Conservation (phyloP, 2,113 vertebrate species). For the Hassar affinis region DNA sequence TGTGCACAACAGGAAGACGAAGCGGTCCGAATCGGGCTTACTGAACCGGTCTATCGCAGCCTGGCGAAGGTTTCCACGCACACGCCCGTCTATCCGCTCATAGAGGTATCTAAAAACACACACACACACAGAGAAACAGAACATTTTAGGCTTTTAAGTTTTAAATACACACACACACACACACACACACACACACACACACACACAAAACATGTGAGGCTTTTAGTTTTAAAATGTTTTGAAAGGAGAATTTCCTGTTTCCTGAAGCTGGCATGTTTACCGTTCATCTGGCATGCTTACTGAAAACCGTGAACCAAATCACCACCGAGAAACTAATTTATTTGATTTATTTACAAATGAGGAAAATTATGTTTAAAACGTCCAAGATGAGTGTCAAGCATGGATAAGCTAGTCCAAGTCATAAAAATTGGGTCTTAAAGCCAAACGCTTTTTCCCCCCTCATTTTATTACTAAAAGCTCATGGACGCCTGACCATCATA, state of each 20-base stretch:
- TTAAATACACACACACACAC: slow-evolving; percentile 26
- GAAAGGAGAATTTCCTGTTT: no score
- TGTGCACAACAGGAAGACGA: slow-evolving; percentile 96
- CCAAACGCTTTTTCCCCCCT: neutral
- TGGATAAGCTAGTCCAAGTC: neutral
- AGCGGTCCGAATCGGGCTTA: slow-evolving; percentile 95
- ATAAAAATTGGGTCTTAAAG: neutral
- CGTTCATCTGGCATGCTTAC: neutral
- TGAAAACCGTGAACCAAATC: neutral
- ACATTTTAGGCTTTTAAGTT: no score
- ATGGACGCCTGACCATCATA: neutral
- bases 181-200: neutral
- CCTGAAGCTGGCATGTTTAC: no score
- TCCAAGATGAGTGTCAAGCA: neutral
- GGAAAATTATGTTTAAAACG: neutral
- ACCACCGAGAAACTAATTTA: neutral
- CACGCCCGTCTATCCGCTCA: slow-evolving; percentile 93
- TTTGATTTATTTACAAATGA: neutral
- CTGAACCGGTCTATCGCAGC: slow-evolving; percentile 98
- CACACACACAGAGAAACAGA: neutral
- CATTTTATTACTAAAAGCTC: neutral
- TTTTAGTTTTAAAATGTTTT: neutral
- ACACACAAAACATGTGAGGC: neutral
- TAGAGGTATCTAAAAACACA: slow-evolving; percentile 84
- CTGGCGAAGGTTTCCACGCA: slow-evolving; percentile 92